These are phyloP conservation scores for Trinectes maculatus DNA, from an alignment of 2,113 vertebrate species.

Conservation along the genomic window DNA sequence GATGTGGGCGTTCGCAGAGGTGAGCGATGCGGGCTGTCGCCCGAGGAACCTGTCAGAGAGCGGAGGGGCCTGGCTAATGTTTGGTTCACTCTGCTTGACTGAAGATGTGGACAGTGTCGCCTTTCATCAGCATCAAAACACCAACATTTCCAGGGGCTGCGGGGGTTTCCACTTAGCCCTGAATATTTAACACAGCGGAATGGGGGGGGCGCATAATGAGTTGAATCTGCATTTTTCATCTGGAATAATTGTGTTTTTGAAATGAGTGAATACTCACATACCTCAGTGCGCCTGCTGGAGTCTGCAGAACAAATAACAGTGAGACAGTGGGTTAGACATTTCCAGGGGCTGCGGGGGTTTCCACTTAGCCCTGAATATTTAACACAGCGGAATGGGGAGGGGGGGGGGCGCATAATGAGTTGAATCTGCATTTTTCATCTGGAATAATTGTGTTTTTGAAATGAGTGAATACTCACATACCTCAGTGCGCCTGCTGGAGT, in stretches of 20 bases:
- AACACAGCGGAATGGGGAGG: constrained; percentile 30
- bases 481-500: constrained; percentile 3
- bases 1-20: constrained; percentile 29
- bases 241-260: constrained; percentile 22
- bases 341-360: constrained; percentile 28
- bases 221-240: constrained; percentile 50
- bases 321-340: constrained; percentile 21
- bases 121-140: constrained; percentile 62
- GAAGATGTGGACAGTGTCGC: constrained; percentile 53
- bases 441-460: constrained; percentile 19
- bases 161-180: constrained; percentile 44
- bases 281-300: constrained; percentile 7
- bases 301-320: constrained; percentile 41
- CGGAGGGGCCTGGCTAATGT: constrained; percentile 51
- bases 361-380: constrained; percentile 49
- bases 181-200: constrained; percentile 43
- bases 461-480: constrained; percentile 17
- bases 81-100: constrained; percentile 25
- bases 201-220: constrained; percentile 33
- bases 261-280: constrained; percentile 17
- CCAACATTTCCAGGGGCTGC: constrained; percentile 7
- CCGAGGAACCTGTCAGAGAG: constrained; percentile 35
- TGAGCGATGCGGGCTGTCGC: constrained; percentile 25
- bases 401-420: constrained; percentile 38
- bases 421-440: constrained; percentile 48